Evolutionary conservation across 2,797 vertebrate genomes (phyloP).

Genomic region (Notolabrus celidotus): DNA sequence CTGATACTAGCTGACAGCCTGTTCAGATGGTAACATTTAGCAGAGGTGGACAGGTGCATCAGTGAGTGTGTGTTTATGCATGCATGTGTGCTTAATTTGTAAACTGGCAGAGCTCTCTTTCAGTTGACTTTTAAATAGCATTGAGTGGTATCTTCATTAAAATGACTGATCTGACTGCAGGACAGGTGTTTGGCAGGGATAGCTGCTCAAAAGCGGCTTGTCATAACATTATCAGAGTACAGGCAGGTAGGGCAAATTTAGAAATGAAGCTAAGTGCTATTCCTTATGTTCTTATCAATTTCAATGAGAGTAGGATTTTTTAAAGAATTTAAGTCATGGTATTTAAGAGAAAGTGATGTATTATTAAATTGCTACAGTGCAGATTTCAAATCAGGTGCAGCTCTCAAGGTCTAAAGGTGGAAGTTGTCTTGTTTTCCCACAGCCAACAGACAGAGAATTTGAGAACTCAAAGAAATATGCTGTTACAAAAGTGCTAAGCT

Average conservation of each 20-base stretch:
- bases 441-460: too few relatives aligned
- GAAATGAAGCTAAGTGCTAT: slow-evolving; percentile 3
- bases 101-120: slow-evolving; percentile 46
- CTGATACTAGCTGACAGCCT: slow-evolving; percentile 57
- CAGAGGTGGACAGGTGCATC: slow-evolving; percentile 49
- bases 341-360: slow-evolving; percentile 13
- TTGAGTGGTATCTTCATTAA: slow-evolving; percentile 23
- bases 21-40: slow-evolving; percentile 65
- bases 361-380: slow-evolving; percentile 6
- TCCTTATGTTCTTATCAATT: slow-evolving; percentile 11
- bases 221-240: slow-evolving; percentile 30
- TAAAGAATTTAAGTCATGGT: slow-evolving; percentile 12
- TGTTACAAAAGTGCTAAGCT: too few relatives aligned
- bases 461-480: too few relatives aligned
- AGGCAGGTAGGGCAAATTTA: slow-evolving; percentile 5
- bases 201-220: slow-evolving; percentile 4
- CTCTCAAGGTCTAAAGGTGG: background rate
- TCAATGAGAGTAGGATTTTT: background rate
- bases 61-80: background rate
- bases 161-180: slow-evolving; percentile 45
- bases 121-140: slow-evolving; percentile 47
- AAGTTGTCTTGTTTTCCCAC: too few relatives aligned
- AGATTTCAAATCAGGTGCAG: slow-evolving; percentile 5
- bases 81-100: slow-evolving; percentile 29
- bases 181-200: slow-evolving; percentile 37